Percentiles rank a stretch among this genome's conserved stretches.
These are phyloP conservation scores for Calypte anna DNA, from an alignment of 2,113 vertebrate genomes.

Conservation along the genomic window DNA sequence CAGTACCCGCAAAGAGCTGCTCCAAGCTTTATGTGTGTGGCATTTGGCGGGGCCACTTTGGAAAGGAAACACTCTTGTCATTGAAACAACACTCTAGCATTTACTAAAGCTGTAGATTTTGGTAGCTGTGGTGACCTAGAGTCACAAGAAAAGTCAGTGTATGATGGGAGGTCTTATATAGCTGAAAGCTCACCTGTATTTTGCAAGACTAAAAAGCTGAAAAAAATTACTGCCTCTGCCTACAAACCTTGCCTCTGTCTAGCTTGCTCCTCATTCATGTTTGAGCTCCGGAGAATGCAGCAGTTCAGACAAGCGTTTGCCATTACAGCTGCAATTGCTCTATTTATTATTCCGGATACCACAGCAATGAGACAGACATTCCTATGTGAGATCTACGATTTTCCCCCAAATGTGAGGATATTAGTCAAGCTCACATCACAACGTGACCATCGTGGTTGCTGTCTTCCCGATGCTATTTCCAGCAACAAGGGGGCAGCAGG, in stretches of 20 bases:
- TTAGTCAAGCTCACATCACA: neutral
- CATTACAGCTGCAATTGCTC: neutral
- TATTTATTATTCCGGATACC: conserved; percentile 47
- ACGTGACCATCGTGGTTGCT: neutral
- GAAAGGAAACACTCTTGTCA: neutral
- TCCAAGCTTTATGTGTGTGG: neutral
- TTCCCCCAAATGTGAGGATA: conserved; percentile 33
- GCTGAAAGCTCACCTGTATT: neutral
- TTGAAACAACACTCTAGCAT: neutral
- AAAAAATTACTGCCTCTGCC: neutral
- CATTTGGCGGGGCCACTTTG: fast-evolving
- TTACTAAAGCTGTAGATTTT: neutral
- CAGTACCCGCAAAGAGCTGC: neutral
- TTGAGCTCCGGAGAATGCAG: neutral
- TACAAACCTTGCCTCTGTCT: neutral
- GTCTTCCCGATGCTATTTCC: conserved; percentile 1
- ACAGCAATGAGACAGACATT: conserved; percentile 51
- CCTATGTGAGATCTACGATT: conserved; percentile 15
- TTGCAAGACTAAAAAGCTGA: neutral
- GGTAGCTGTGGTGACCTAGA: neutral
- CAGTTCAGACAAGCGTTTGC: neutral
- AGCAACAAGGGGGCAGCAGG: conserved; percentile 70
- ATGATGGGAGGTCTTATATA: neutral
- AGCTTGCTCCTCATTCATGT: neutral
- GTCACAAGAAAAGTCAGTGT: neutral